Percentiles rank a stretch among this genome's conserved stretches.
Conservation (phyloP, 2,888 invertebrate species). For the Neocrepidodera transversa region DNA sequence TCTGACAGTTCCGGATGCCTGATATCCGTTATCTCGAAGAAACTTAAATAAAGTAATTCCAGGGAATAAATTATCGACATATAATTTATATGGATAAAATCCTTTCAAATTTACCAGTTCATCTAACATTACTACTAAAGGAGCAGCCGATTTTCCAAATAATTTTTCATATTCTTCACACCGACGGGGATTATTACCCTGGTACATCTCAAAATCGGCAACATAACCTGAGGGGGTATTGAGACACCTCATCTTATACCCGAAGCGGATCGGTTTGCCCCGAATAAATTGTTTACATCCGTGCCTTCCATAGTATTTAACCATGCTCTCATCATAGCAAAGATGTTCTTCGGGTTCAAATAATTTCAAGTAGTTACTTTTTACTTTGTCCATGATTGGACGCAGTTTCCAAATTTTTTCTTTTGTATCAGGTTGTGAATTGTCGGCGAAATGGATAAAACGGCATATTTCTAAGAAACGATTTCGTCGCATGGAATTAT, state of each 20-base stretch:
- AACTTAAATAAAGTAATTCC: too few species aligned
- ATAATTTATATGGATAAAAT: too few species aligned
- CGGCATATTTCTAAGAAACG: not conserved
- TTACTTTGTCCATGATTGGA: not conserved
- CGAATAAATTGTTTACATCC: too few species aligned
- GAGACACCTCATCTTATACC: too few species aligned
- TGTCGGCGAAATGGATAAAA: slow-evolving; percentile 1
- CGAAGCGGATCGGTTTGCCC: too few species aligned
- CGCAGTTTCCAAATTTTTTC: not conserved
- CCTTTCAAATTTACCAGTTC: too few species aligned
- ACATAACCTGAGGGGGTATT: too few species aligned
- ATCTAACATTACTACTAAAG: not conserved
- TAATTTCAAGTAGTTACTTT: not conserved
- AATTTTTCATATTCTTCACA: not conserved
- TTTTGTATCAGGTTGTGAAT: not conserved
- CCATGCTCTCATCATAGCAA: not conserved
- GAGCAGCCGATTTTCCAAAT: not conserved
- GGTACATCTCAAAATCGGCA: too few species aligned
- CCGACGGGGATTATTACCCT: not conserved
- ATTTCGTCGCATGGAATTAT: too few species aligned
- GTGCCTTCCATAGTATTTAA: slow-evolving; percentile 3
- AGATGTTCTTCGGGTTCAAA: not conserved
- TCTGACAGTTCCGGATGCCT: not conserved
- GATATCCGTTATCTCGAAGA: too few species aligned
- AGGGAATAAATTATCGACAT: too few species aligned